A percentile compares a stretch with the other conserved stretches of the same genome.
Conservation (phyloP, 2,113 vertebrate genomes). For the Calypte anna region DNA sequence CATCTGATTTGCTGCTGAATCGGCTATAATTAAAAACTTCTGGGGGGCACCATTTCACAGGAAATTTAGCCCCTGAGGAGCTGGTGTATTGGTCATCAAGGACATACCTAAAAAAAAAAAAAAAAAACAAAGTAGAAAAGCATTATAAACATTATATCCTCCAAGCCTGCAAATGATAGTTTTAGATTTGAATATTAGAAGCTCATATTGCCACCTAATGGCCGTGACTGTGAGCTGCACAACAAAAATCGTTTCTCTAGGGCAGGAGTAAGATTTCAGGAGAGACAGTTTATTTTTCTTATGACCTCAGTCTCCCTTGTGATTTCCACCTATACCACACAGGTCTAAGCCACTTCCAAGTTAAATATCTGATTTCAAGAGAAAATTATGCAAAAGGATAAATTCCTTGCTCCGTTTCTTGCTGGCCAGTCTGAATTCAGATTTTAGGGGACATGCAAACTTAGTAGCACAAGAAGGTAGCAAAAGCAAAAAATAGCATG, state of each 20-base stretch:
- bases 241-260: neutral
- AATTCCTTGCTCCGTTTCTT: neutral
- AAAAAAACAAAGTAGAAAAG: neutral
- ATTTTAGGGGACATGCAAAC: neutral
- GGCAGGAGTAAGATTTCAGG: neutral
- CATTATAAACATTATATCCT: neutral
- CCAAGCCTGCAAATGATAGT: neutral
- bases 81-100: constrained; percentile 94
- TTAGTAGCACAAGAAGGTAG: neutral
- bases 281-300: neutral
- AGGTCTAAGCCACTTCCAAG: neutral
- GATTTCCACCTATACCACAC: neutral
- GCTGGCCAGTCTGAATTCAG: neutral
- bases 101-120: constrained; percentile 82
- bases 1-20: constrained; percentile 96
- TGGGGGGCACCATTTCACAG: constrained; percentile 95
- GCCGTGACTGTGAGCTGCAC: neutral
- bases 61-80: constrained; percentile 91
- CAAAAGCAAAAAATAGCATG: neutral
- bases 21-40: constrained; percentile 94
- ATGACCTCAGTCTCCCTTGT: neutral
- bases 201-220: constrained; percentile 71
- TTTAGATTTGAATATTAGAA: neutral
- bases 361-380: neutral
- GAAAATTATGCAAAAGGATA: neutral